Evolutionary conservation across 2,888 invertebrate species (phyloP).

Genomic region (Atrina japonica): DNA sequence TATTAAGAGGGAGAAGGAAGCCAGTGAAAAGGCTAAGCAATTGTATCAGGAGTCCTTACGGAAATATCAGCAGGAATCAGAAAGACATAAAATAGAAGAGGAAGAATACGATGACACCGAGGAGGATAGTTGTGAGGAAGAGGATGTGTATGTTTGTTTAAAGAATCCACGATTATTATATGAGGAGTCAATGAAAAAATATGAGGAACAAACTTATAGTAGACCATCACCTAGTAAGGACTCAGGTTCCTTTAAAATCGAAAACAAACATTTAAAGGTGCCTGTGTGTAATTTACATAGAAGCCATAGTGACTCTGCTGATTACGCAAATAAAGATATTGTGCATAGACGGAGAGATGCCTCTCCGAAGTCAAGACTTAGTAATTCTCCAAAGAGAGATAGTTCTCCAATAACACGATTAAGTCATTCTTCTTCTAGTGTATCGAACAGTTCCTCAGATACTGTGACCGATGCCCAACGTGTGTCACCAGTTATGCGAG

Average conservation of each 20-base stretch:
- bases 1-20: constrained; percentile 61
- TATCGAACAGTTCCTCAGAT: constrained; percentile 46
- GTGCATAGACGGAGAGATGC: constrained; percentile 20
- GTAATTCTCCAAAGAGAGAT: constrained; percentile 18
- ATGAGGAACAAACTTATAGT: constrained; percentile 48
- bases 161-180: constrained; percentile 63
- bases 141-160: constrained; percentile 35
- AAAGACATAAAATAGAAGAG: neutral
- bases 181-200: constrained; percentile 71
- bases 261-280: constrained; percentile 30
- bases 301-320: constrained; percentile 56
- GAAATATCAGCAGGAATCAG: constrained; percentile 50
- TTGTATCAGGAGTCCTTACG: constrained; percentile 72
- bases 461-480: constrained; percentile 40
- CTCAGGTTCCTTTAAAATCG: neutral
- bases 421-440: constrained; percentile 45
- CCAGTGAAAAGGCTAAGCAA: constrained; percentile 69
- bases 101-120: constrained; percentile 37
- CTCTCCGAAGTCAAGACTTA: constrained; percentile 22
- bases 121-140: constrained; percentile 44
- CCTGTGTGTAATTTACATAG: constrained; percentile 43
- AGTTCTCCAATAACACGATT: constrained; percentile 32
- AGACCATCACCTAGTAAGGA: constrained; percentile 15
- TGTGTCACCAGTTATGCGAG: constrained; percentile 50
- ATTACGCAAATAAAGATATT: constrained; percentile 29